Conservation (phyloP, 1,140 invertebrate genomes). For the Coboldia fuscipes region DNA sequence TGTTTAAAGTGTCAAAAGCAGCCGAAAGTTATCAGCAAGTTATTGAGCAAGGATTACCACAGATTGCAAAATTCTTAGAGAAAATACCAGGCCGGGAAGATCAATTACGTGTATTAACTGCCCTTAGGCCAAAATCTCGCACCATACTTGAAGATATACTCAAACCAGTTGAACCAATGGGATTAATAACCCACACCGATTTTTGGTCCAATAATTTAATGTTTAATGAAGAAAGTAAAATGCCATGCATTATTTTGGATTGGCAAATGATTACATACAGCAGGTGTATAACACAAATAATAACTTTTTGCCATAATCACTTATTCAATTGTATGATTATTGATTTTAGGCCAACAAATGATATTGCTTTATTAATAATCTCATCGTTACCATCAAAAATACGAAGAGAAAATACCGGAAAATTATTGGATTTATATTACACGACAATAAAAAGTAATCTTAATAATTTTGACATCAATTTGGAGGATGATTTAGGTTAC, state of each 20-base stretch:
- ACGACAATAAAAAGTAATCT: constrained; percentile 30
- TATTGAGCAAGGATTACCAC: constrained; percentile 47
- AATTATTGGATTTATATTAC: constrained; percentile 46
- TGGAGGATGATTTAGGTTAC: constrained; percentile 31
- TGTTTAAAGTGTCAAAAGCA: constrained; percentile 50
- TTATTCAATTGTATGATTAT: background rate
- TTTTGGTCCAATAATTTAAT: constrained; percentile 67
- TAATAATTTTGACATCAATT: constrained; percentile 29
- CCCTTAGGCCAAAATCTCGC: constrained; percentile 31
- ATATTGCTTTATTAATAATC: constrained; percentile 53
- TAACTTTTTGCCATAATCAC: background rate
- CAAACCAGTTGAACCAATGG: constrained; percentile 38
- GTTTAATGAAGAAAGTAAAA: constrained; percentile 31
- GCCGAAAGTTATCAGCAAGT: constrained; percentile 56
- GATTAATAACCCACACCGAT: constrained; percentile 54
- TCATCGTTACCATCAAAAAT: constrained; percentile 50
- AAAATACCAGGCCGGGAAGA: constrained; percentile 32
- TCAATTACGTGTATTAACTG: constrained; percentile 22
- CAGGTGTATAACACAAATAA: constrained; percentile 10
- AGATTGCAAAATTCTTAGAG: constrained; percentile 43
- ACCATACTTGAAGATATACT: constrained; percentile 38
- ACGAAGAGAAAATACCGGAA: constrained; percentile 32
- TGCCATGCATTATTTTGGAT: constrained; percentile 43
- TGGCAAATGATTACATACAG: constrained; percentile 71
- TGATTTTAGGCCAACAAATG: constrained; percentile 40